These are phyloP conservation scores for Amniataba percoides DNA, from an alignment of 2,797 vertebrate genomes.

Conservation along the genomic window DNA sequence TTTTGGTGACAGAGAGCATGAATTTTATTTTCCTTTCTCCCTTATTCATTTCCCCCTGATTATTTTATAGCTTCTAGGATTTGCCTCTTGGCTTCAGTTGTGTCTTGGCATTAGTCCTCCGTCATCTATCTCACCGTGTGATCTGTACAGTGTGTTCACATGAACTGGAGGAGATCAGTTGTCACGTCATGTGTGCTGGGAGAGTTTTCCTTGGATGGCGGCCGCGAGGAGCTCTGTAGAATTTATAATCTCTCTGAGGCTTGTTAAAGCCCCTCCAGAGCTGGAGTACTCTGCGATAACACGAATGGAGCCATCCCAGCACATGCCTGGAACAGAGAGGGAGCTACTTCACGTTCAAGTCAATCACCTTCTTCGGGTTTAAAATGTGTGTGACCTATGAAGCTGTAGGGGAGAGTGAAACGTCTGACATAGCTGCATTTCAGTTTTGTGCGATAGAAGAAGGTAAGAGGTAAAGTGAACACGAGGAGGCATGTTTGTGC, in stretches of 20 bases:
- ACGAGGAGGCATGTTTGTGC: background rate
- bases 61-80: background rate
- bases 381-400: background rate
- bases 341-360: slow-evolving; percentile 7
- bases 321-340: slow-evolving; percentile 19
- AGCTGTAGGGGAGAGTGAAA: background rate
- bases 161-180: slow-evolving; percentile 38
- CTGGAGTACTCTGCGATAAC: slow-evolving; percentile 26
- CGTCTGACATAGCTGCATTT: background rate
- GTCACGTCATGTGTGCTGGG: slow-evolving; percentile 46
- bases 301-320: slow-evolving; percentile 21
- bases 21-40: background rate
- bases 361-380: slow-evolving; percentile 9
- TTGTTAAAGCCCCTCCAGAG: slow-evolving; percentile 42
- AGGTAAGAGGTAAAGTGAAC: slow-evolving; percentile 4
- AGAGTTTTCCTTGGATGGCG: slow-evolving; percentile 50
- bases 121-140: slow-evolving; percentile 5
- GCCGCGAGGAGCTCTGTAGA: slow-evolving; percentile 38
- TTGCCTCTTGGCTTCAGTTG: background rate
- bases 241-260: slow-evolving; percentile 57
- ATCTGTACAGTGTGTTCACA: slow-evolving; percentile 41
- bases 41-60: background rate
- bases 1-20: background rate
- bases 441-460: slow-evolving; percentile 17
- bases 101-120: slow-evolving; percentile 3